A percentile compares a stretch with the other conserved stretches of the same genome.
Conservation (phyloP, 2,888 invertebrate genomes). For the Noctua pronuba region DNA sequence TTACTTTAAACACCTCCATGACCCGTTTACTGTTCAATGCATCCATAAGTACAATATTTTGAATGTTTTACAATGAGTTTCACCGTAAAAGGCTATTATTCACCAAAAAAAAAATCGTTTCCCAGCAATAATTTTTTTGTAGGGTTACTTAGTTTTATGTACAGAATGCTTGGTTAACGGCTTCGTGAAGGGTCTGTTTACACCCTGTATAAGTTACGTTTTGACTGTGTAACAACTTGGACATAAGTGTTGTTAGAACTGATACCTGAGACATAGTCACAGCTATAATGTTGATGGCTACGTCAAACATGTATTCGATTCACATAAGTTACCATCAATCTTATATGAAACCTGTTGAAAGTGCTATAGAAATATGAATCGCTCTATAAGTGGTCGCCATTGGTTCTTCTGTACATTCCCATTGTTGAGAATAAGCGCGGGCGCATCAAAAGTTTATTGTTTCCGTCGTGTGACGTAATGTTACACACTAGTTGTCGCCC, state of each 20-base stretch:
- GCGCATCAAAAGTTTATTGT: slow-evolving; percentile 36
- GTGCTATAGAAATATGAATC: no score
- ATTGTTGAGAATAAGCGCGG: slow-evolving; percentile 10
- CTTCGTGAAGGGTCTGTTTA: no score
- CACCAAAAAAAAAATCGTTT: no score
- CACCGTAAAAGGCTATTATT: no score
- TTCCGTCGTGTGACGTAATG: slow-evolving; percentile 35
- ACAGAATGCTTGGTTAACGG: no score
- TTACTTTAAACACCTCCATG: no score
- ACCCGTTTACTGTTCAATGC: no score
- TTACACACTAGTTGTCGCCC: slow-evolving; percentile 43
- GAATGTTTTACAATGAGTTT: no score
- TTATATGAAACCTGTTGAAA: not conserved
- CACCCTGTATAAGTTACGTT: not conserved
- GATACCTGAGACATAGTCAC: not conserved
- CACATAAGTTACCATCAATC: not conserved
- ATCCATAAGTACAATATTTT: no score
- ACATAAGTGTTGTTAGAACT: not conserved
- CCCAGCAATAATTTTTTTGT: no score
- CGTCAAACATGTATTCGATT: not conserved
- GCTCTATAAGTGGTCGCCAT: not conserved
- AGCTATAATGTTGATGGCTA: not conserved
- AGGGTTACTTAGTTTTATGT: no score
- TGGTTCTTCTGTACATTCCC: not conserved
- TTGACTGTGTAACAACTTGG: not conserved